These are phyloP conservation scores for Erannis defoliaria DNA, from an alignment of 2,888 invertebrate genomes.

Conservation along the genomic window DNA sequence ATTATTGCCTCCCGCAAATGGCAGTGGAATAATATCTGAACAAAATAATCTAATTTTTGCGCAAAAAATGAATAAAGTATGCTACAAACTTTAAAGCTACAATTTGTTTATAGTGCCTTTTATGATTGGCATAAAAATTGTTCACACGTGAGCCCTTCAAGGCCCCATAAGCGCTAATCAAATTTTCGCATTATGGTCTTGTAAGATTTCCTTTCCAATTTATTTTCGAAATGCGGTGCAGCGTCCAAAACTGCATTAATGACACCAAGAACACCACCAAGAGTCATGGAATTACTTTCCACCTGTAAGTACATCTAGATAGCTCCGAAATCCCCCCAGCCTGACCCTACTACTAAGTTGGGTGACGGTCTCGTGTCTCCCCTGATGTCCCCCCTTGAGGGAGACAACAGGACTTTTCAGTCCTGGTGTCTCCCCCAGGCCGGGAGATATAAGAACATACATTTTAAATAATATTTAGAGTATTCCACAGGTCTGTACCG, in stretches of 20 bases:
- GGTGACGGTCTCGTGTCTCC: no score
- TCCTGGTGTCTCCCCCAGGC: no score
- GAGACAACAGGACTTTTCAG: no score
- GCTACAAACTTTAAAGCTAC: background rate
- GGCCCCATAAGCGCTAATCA: background rate
- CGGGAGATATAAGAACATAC: no score
- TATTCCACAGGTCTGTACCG: no score
- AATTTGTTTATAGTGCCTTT: background rate
- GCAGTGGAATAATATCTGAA: no score
- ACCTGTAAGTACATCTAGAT: constrained; percentile 26
- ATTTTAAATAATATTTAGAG: no score
- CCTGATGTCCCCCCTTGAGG: no score
- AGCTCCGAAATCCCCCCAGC: background rate
- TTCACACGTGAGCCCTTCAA: background rate
- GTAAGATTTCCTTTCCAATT: constrained; percentile 14
- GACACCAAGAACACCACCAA: constrained; percentile 66
- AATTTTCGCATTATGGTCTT: background rate
- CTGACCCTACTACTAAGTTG: no score
- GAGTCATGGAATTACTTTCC: constrained; percentile 65
- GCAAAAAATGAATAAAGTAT: constrained; percentile 12
- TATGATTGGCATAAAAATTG: background rate
- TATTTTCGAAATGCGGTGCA: constrained; percentile 64
- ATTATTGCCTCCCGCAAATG: no score
- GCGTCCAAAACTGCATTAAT: constrained; percentile 67
- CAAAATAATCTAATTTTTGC: background rate